Base-by-base conservation (phyloP, 2,113 vertebrate genomes). In the Tachysurus vachellii region DNA sequence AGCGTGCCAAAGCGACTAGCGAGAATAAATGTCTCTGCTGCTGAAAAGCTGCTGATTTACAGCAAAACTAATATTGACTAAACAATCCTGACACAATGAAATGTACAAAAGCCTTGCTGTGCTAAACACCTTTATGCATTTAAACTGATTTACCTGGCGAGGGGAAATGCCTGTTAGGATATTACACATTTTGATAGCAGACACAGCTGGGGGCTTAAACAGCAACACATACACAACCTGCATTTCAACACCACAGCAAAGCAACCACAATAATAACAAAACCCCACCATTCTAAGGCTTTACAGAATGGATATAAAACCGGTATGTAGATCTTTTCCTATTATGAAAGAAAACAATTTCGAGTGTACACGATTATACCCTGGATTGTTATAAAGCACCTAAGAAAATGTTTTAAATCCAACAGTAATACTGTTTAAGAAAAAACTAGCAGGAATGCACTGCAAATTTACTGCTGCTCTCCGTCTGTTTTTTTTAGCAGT, bases 381-480 rank as follows among this genome's bases (percentile, higher is more conserved):
- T 23, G 79, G 54, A 80, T 23, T 23, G 17, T 42, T 44, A 19
- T 61, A 81, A 81, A 26, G 56, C 79, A 81, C 31, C 79, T 81
- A 81, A 61, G 56, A 61, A 81, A 81, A 81, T 56, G 61, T 70
- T 57, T 42, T 44, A 70, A 79, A 88, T 76, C 79, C 77, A 59
- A 21, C 47, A 53, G 62, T 31, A 68, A 47, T 19, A 57, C 12
- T 16, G 31, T 11, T 53, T 13, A 57, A 77, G n/a, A 54, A 66
- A 81, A 54, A 16, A n/a, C 53, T 16, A 31, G 68, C 47, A 68
- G 76, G 59, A 80, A 56, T 44, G 61, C 21, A n/a, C 81, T 31
- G 26, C 59, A 76, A 85, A 82, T 85, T 57, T 82, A 82, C 47
- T 16, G 44, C 87, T 59, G n/a, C 68, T 56, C 47, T 50, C 53